A percentile compares a stretch with the other conserved stretches of the same genome.
These are phyloP conservation scores for Gastrophysa polygoni DNA, from an alignment of 2,888 invertebrate genomes.

Conservation along the genomic window DNA sequence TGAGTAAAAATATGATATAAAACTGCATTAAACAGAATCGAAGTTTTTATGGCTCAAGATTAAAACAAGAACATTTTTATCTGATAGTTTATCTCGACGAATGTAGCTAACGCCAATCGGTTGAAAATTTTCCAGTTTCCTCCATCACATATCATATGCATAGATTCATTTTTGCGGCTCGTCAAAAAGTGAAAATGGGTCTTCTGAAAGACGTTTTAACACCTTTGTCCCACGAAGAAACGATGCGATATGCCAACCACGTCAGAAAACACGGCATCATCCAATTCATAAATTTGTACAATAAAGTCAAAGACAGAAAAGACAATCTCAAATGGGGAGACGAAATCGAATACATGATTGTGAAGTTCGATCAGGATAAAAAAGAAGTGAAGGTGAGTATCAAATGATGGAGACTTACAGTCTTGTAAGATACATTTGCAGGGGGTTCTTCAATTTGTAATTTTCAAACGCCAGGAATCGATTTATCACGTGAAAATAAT, in stretches of 20 bases:
- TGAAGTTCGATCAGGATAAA: constrained; percentile 89
- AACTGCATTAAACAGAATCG: not conserved
- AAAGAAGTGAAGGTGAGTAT: constrained; percentile 83
- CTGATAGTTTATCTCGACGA: too few species aligned
- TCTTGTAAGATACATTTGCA: too few species aligned
- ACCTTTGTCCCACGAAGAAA: constrained; percentile 68
- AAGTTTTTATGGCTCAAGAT: not conserved
- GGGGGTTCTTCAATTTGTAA: too few species aligned
- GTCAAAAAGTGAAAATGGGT: constrained; percentile 18
- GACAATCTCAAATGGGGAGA: constrained; percentile 98
- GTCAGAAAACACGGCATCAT: constrained; percentile 92
- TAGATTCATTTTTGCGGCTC: too few species aligned
- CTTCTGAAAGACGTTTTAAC: constrained; percentile 8
- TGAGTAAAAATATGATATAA: not conserved
- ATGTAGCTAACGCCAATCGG: too few species aligned
- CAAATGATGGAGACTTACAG: too few species aligned
- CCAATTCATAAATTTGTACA: constrained; percentile 94
- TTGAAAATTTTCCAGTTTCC: too few species aligned
- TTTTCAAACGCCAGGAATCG: too few species aligned
- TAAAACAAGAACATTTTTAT: not conserved
- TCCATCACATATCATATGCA: too few species aligned
- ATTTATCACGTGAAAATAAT: too few species aligned
- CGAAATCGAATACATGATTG: constrained; percentile 95
- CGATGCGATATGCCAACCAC: constrained; percentile 86
- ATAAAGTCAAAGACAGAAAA: constrained; percentile 82